A percentile compares a stretch with the other conserved stretches of the same genome.
These are phyloP conservation scores for Paragorgia papillata DNA, from an alignment of 92 coral and sea anemone genomes.

Conservation along the genomic window DNA sequence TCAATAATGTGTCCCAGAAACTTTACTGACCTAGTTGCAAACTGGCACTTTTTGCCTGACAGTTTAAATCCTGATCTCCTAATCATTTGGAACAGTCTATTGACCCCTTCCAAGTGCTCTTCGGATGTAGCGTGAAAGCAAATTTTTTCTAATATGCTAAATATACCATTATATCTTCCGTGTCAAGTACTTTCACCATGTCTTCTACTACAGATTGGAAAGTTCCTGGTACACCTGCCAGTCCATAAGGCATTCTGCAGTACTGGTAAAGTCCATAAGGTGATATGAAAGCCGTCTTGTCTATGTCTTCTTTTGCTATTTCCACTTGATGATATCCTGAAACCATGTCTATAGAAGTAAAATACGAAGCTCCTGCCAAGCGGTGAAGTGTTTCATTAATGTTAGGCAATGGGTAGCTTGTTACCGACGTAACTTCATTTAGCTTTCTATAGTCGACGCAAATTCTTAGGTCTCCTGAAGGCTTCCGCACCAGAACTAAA, in stretches of 20 bases:
- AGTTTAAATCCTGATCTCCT: slow-evolving; percentile 55
- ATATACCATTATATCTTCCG: slow-evolving; percentile 59
- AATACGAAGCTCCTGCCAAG: slow-evolving; percentile 39
- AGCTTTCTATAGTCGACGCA: slow-evolving; percentile 59
- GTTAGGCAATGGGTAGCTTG: slow-evolving; percentile 47
- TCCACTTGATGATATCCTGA: slow-evolving; percentile 43
- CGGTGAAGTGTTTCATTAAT: slow-evolving; percentile 40
- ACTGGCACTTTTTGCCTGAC: slow-evolving; percentile 64
- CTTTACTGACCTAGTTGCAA: slow-evolving; percentile 46
- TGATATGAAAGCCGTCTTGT: slow-evolving; percentile 58
- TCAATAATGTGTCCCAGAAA: slow-evolving; percentile 57
- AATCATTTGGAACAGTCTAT: slow-evolving; percentile 40
- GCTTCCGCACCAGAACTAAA: slow-evolving; percentile 41
- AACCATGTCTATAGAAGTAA: slow-evolving; percentile 53
- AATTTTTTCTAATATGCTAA: slow-evolving; percentile 60
- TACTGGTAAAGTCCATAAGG: slow-evolving; percentile 59
- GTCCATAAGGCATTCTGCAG: slow-evolving; percentile 57
- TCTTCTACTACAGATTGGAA: slow-evolving; percentile 55
- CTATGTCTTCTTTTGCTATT: slow-evolving; percentile 16
- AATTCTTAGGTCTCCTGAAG: slow-evolving; percentile 49
- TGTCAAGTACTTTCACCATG: slow-evolving; percentile 39
- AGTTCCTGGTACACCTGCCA: slow-evolving; percentile 59
- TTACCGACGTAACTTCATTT: slow-evolving; percentile 55
- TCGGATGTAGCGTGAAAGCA: slow-evolving; percentile 57
- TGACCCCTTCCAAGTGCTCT: slow-evolving; percentile 52